These are phyloP conservation scores for Apomyelois bistriatella DNA, from an alignment of 2,888 invertebrate genomes.

Conservation along the genomic window DNA sequence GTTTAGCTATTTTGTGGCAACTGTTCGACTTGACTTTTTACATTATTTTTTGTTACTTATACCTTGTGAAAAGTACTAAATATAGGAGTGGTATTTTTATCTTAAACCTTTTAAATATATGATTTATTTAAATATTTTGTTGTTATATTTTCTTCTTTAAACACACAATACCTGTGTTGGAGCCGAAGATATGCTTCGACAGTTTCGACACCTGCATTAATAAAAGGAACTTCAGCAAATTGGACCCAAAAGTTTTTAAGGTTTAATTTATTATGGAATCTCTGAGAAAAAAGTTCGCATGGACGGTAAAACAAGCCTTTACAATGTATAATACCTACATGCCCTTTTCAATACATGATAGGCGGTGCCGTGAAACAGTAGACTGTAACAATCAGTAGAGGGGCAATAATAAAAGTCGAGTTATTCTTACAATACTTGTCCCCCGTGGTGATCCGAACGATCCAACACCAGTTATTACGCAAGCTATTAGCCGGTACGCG, in stretches of 20 bases:
- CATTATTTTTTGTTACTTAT: no score
- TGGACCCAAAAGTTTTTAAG: no score
- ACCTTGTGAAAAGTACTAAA: no score
- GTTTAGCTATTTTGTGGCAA: constrained; percentile 10
- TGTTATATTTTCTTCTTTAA: no score
- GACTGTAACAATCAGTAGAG: constrained; percentile 23
- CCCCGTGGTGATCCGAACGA: constrained; percentile 38
- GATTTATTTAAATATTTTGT: no score
- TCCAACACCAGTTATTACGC: constrained; percentile 64
- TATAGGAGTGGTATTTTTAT: no score
- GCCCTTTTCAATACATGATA: not conserved
- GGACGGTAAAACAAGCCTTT: not conserved
- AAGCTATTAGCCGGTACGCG: constrained; percentile 43
- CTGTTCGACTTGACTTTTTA: constrained; percentile 16
- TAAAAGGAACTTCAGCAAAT: no score
- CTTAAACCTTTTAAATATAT: no score
- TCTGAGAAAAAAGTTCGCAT: not conserved
- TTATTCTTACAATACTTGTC: constrained; percentile 37
- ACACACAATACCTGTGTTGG: no score
- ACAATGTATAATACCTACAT: not conserved
- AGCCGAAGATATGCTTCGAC: no score
- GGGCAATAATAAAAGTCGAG: constrained; percentile 38
- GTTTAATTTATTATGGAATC: no score
- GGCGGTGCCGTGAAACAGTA: constrained; percentile 19
- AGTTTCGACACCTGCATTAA: no score